phyloP scores from a whole-genome alignment of 2,797 vertebrate genomes.

The Urocyon cinereoargenteus region DNA sequence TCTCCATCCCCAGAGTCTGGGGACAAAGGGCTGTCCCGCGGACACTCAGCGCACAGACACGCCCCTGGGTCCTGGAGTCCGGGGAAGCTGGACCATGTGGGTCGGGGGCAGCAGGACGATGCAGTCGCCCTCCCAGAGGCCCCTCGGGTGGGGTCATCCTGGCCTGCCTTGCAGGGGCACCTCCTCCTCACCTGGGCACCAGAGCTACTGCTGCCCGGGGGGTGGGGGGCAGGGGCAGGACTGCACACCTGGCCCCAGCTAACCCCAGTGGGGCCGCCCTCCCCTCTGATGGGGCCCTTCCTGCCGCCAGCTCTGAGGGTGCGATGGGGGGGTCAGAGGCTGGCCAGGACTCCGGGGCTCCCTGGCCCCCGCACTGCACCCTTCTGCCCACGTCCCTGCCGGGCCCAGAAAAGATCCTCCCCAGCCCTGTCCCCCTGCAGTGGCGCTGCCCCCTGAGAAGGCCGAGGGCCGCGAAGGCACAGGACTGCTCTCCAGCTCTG shows the following conservation, averaged over 20 bases:
- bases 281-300: background rate
- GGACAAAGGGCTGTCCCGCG: background rate
- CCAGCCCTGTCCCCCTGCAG: background rate
- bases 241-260: background rate
- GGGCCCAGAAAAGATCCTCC: accelerated
- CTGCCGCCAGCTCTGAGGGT: too few relatives aligned
- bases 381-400: background rate
- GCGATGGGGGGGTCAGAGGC: background rate
- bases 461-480: background rate
- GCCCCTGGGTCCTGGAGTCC: background rate
- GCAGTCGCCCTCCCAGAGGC: background rate
- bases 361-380: accelerated
- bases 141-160: background rate
- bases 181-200: background rate
- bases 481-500: background rate
- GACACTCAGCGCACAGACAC: background rate
- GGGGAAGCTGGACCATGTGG: background rate
- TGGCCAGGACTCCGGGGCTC: background rate
- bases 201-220: background rate
- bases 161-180: too few relatives aligned
- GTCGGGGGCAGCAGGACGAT: background rate
- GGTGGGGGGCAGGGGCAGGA: background rate
- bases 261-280: background rate
- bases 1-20: background rate
- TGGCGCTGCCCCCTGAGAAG: constrained; percentile 18